A percentile compares a stretch with the other conserved stretches of the same genome.
Conservation (phyloP, 2,113 vertebrate genomes). For the Chaetura pelagica region DNA sequence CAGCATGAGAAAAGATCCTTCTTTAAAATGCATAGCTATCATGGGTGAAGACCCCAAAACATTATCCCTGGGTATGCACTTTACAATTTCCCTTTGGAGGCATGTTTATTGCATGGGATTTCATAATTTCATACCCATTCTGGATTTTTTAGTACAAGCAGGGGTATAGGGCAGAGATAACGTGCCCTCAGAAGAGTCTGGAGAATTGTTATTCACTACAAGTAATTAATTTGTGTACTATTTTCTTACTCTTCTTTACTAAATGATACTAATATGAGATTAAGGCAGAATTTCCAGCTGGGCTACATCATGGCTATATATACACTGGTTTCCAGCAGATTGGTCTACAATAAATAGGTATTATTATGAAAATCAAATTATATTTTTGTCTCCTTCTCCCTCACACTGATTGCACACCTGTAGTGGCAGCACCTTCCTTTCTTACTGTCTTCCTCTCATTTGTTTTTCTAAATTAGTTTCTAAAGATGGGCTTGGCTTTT, state of each 20-base stretch:
- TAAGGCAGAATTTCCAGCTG: neutral
- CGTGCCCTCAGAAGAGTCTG: neutral
- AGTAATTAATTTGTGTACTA: neutral
- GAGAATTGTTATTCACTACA: neutral
- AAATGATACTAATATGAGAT: neutral
- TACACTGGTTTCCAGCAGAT: neutral
- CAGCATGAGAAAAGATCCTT: neutral
- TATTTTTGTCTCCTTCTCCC: neutral
- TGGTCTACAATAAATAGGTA: neutral
- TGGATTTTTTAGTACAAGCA: neutral
- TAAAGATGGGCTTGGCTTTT: neutral
- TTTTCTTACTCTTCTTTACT: neutral
- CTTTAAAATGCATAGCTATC: neutral
- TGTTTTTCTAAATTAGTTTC: neutral
- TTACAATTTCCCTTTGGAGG: neutral
- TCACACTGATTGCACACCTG: neutral
- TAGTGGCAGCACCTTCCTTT: neutral
- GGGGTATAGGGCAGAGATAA: neutral
- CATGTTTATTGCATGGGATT: neutral
- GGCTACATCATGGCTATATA: neutral
- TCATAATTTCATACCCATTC: neutral
- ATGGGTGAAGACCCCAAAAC: neutral
- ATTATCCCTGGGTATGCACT: rapidly evolving
- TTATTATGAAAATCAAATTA: neutral
- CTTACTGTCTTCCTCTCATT: neutral